Evolutionary conservation across 2,113 vertebrate species (phyloP), one percentile per base, ranked within the genome.

Genomic region (Nansenia antarctica): DNA sequence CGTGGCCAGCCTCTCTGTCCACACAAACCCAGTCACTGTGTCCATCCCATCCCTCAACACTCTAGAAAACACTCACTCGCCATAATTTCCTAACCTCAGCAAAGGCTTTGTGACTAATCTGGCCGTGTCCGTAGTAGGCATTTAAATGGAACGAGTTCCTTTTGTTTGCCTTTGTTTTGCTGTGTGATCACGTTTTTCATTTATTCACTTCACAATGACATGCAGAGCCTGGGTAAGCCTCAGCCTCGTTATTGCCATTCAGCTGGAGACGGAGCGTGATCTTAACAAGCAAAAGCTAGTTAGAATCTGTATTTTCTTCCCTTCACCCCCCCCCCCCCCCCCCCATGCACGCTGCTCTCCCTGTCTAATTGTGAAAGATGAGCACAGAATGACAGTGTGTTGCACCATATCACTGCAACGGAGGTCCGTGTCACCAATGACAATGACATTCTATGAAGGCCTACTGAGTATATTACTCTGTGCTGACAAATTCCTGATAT

Each of bases 261-360:
- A 84, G 81, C 79, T 52, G 72, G 68, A 86, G 84, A 84, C 70
- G 24, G 72, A 82, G 81, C 72, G 74, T 69, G 32, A 77, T 74
- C 79, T 87, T 86, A 88, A 89, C 72, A 89, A 87, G 85, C 77
- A 62, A 85, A 86, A 89, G 85, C 90, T 90, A 72, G 80, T 91
- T 91, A 89, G 77, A 88, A 90, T 90, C 90, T 75, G 67, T 71
- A 7, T 73, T 77, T 70, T 69, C 85, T 86, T n/a, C n/a, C n/a
- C n/a, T n/a, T n/a, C n/a, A n/a, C n/a, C n/a, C 49, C 31, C 45
- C 61, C 78, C 81, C 70, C 32, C 37, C 54, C 77, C 80, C 70
- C 83, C 79, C 32, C 71, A 34, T 73, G 62, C 77, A 72, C 0
- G 67, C 67, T 14, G 47, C 78, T 82, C 68, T 83, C 80, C 47